These are phyloP conservation scores for Ichneumon xanthorius DNA, from an alignment of 2,888 invertebrate genomes.

Conservation along the genomic window DNA sequence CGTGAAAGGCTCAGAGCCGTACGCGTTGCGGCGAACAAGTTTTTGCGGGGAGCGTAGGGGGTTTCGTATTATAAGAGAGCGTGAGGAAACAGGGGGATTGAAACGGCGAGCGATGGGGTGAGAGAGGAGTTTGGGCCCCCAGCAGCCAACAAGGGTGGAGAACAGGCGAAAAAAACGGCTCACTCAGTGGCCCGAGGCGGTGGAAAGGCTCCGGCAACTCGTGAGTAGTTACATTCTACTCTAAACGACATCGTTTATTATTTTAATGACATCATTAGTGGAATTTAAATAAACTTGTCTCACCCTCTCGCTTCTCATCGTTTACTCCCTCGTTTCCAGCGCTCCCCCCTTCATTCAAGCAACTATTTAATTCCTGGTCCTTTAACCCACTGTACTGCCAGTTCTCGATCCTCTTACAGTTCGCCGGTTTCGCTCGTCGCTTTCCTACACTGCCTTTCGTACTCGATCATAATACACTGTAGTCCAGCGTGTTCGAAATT, in stretches of 20 bases:
- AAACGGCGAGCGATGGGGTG: slow-evolving; percentile 28
- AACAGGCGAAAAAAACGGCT: slow-evolving; percentile 53
- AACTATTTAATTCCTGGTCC: slow-evolving; percentile 6
- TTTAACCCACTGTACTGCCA: slow-evolving; percentile 32
- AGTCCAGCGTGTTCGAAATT: slow-evolving; percentile 28
- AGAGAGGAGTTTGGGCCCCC: slow-evolving; percentile 25
- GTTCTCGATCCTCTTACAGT: slow-evolving; percentile 52
- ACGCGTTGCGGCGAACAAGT: slow-evolving; percentile 57
- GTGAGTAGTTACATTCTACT: slow-evolving; percentile 70
- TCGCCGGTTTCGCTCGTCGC: slow-evolving; percentile 43
- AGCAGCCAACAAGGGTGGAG: slow-evolving; percentile 40
- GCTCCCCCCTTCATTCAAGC: slow-evolving; percentile 1
- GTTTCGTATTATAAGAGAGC: slow-evolving; percentile 36
- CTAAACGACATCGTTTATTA: slow-evolving; percentile 80
- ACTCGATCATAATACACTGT: slow-evolving; percentile 37
- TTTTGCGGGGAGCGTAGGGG: slow-evolving; percentile 54
- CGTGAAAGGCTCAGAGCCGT: slow-evolving; percentile 29
- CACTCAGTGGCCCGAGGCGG: slow-evolving; percentile 55
- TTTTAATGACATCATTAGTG: slow-evolving; percentile 81
- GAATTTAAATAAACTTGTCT: slow-evolving; percentile 79
- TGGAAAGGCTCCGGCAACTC: slow-evolving; percentile 44
- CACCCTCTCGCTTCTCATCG: slow-evolving; percentile 32
- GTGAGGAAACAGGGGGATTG: not conserved
- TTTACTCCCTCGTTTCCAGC: not conserved
- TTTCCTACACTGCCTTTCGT: slow-evolving; percentile 46